A percentile compares a stretch with the other conserved stretches of the same genome.
These are phyloP conservation scores for Spea multiplicata DNA, from an alignment of 2,113 vertebrate species.

Conservation along the genomic window DNA sequence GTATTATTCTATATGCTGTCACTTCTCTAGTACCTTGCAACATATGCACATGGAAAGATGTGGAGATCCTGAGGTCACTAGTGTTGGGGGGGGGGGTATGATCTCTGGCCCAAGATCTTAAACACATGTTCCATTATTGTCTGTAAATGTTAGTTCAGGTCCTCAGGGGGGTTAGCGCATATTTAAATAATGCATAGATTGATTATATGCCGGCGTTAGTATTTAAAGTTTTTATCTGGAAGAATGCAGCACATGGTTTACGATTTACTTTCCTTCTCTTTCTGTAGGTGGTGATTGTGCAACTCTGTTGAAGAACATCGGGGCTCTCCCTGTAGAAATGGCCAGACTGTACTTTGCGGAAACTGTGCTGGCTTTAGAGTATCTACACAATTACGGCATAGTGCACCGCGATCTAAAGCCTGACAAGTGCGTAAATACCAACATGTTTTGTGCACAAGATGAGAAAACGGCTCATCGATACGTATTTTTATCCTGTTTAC, in stretches of 20 bases:
- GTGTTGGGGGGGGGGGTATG: too few relatives aligned
- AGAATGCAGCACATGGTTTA: too few relatives aligned
- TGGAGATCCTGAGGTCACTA: too few relatives aligned
- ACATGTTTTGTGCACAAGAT: conserved; percentile 11
- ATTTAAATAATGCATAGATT: too few relatives aligned
- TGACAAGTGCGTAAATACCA: conserved; percentile 81
- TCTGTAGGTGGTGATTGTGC: conserved; percentile 89
- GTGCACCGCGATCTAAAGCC: conserved; percentile 98
- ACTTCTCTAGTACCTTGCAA: too few relatives aligned
- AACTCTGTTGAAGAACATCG: conserved; percentile 93
- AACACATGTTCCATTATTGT: too few relatives aligned
- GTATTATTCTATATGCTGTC: too few relatives aligned
- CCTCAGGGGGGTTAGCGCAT: too few relatives aligned
- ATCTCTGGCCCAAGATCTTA: too few relatives aligned
- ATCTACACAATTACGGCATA: conserved; percentile 96
- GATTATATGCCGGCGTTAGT: neutral
- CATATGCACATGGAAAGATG: too few relatives aligned
- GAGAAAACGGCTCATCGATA: neutral
- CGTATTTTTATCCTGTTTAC: too few relatives aligned
- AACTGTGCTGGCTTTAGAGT: conserved; percentile 91
- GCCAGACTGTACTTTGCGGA: conserved; percentile 95
- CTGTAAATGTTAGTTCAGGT: too few relatives aligned
- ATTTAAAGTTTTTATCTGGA: neutral
- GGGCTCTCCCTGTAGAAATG: conserved; percentile 93
- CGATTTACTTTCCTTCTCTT: neutral